Evolutionary conservation across 1,140 invertebrate species (phyloP).

Genomic region (Calycopis cecrops): DNA sequence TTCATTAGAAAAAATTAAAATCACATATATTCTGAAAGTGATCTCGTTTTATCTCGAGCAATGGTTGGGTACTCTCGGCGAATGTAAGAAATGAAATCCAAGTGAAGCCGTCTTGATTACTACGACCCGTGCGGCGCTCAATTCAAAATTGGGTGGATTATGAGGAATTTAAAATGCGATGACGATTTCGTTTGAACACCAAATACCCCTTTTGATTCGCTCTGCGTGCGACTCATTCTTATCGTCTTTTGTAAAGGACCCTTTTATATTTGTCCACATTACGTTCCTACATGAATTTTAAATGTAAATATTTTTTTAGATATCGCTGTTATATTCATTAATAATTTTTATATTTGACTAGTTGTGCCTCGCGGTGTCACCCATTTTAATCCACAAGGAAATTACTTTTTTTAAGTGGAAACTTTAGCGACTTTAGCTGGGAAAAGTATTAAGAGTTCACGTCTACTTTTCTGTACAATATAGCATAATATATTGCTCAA

Average conservation of each 20-base stretch:
- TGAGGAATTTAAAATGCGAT: slow-evolving; percentile 70
- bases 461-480: no score
- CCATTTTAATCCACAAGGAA: no score
- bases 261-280: background rate
- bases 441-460: no score
- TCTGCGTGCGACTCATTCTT: slow-evolving; percentile 1
- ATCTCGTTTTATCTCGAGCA: slow-evolving; percentile 42
- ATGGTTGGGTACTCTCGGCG: slow-evolving; percentile 36
- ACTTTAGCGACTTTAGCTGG: no score
- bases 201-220: slow-evolving; percentile 25
- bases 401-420: no score
- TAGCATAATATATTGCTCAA: no score
- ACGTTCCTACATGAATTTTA: background rate
- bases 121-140: slow-evolving; percentile 55
- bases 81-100: slow-evolving; percentile 59
- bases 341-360: slow-evolving; percentile 2
- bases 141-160: slow-evolving; percentile 71
- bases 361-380: no score
- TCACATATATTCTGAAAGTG: slow-evolving; percentile 26
- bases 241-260: slow-evolving; percentile 2
- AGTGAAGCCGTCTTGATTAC: slow-evolving; percentile 68
- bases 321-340: slow-evolving; percentile 1
- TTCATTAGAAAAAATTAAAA: slow-evolving; percentile 21
- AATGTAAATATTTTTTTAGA: background rate
- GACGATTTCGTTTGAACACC: slow-evolving; percentile 69